Base-by-base conservation (phyloP, 2,113 vertebrate species). In the Ictalurus furcatus region DNA sequence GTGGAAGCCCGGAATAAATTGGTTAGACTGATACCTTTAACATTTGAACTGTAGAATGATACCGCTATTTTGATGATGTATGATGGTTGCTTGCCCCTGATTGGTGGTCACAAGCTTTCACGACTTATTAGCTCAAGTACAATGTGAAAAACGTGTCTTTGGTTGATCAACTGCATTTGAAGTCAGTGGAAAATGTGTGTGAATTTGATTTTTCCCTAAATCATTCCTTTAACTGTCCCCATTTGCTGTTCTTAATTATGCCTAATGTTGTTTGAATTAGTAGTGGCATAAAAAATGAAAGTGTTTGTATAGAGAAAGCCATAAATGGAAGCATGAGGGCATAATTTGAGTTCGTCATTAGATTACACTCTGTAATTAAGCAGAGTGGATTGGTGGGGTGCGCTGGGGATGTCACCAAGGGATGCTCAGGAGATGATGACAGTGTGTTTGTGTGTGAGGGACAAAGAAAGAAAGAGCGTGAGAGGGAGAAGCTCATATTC, bases 161-260 rank as follows among this genome's bases (percentile, higher is more conserved):
- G 56, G 17, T 40, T 63, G 34, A 83, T 40, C 8, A 34, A 23
- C 23, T 17, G 5, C 56, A 23, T 59, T 82, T 34, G 11, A 58
- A 58, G 1, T 30, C 16, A 59, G 7, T 82, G 1, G 30, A 19
- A 82, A 59, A 23, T 34, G 54, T 34, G 80, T 61, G 17, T 83
- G 17, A 83, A 83, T 83, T 83, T 6, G 56, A 85, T 69, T n/a
- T 69, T 71, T 34, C 44, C n/a, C 25, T 23, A 52, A 90, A 88
- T 91, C 87, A 89, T 89, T 92, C 84, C 90, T 89, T 89, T 91
- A 91, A 93, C 93, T 90, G 91, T 91, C 83, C 90, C 91, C 89
- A 91, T 93, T 92, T 91, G 89, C 86, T 81, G 85, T 92, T 89
- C 74, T 81, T 90, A 44, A 37, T 90, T 83, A 78, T 40, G 69